Conservation (phyloP, 2,888 invertebrate species). For the Leptarthrus brevirostris region DNA sequence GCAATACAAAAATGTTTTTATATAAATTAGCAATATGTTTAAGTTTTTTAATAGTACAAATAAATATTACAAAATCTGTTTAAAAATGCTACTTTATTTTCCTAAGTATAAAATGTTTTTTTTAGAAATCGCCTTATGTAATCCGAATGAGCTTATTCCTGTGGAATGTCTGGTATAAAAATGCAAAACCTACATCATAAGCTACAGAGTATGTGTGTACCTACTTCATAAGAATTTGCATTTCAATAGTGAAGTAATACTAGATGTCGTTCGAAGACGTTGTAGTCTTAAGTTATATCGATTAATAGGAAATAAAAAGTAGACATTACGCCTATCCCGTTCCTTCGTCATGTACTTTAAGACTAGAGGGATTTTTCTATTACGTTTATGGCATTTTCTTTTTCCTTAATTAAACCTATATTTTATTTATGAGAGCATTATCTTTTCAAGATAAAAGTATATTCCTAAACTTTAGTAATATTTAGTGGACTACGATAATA, state of each 20-base stretch:
- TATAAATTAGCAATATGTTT: constrained; percentile 52
- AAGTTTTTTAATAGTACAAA: constrained; percentile 36
- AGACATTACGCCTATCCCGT: not conserved
- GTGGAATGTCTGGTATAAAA: constrained; percentile 43
- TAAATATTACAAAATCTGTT: constrained; percentile 32
- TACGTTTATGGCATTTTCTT: constrained; percentile 32
- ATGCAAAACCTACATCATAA: constrained; percentile 26
- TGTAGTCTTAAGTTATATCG: constrained; percentile 24
- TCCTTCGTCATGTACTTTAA: constrained; percentile 5
- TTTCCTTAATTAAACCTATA: too few relatives aligned
- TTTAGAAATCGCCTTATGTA: constrained; percentile 7
- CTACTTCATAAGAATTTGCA: too few relatives aligned
- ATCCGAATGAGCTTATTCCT: not conserved
- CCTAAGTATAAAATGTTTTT: constrained; percentile 29
- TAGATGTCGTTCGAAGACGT: constrained; percentile 9
- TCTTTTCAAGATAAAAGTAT: too few relatives aligned
- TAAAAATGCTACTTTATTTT: constrained; percentile 35
- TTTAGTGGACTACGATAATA: too few relatives aligned
- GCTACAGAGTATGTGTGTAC: constrained; percentile 26
- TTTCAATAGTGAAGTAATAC: too few relatives aligned
- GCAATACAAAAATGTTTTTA: constrained; percentile 52
- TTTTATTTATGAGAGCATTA: too few relatives aligned
- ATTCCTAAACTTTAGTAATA: too few relatives aligned
- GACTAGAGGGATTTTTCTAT: constrained; percentile 39
- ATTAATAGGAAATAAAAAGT: constrained; percentile 1